Conservation (phyloP, 2,888 invertebrate species). For the Podabrus alpinus region DNA sequence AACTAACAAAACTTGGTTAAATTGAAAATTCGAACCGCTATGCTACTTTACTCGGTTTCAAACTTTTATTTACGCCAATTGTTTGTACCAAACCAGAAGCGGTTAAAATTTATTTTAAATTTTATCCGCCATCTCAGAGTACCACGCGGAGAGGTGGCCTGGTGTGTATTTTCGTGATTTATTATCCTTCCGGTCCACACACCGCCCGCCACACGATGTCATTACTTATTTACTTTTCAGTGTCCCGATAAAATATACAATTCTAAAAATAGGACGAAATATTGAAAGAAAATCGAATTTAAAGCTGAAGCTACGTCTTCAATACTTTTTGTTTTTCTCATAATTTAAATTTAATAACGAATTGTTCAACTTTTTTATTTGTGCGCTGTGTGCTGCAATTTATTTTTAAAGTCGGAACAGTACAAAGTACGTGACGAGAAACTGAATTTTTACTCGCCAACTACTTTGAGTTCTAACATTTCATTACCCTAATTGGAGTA, state of each 20-base stretch:
- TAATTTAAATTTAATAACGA: slow-evolving; percentile 28
- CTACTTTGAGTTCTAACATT: slow-evolving; percentile 11
- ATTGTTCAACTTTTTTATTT: slow-evolving; percentile 21
- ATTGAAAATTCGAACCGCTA: neutral
- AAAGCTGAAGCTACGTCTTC: slow-evolving; percentile 6
- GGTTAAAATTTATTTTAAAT: neutral
- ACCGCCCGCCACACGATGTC: neutral
- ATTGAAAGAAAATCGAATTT: slow-evolving; percentile 14
- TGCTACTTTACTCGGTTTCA: neutral
- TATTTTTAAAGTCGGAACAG: slow-evolving; percentile 21
- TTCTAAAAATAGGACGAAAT: neutral
- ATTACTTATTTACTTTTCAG: neutral
- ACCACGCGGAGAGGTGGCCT: neutral
- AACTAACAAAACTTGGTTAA: neutral
- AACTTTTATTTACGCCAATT: neutral
- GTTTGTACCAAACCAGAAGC: neutral
- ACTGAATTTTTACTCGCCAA: slow-evolving; percentile 12
- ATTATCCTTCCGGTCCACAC: neutral
- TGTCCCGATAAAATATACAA: neutral
- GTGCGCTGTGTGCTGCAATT: slow-evolving; percentile 16
- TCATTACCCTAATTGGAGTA: slow-evolving; percentile 22
- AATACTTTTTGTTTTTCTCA: slow-evolving; percentile 19
- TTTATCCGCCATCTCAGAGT: neutral
- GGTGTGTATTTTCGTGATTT: neutral
- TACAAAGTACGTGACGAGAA: slow-evolving; percentile 25